phyloP scores from a whole-genome alignment of 1,140 invertebrate species.

The Drosophila azteca region DNA sequence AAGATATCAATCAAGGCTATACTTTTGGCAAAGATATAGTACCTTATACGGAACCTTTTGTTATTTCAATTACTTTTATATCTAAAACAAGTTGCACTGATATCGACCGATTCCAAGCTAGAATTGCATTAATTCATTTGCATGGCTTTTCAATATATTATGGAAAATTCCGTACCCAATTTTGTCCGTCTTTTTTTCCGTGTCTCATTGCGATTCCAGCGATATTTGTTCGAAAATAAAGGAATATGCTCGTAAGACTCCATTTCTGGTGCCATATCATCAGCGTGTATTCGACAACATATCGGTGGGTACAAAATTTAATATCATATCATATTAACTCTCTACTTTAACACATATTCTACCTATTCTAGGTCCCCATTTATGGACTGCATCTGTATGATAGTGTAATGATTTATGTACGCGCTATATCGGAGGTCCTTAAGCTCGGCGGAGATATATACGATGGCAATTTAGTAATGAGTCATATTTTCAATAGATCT shows the following conservation, averaged over 20 bases:
- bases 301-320: conserved; percentile 84
- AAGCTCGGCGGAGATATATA: conserved; percentile 87
- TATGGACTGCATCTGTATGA: conserved; percentile 95
- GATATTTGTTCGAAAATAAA: conserved; percentile 87
- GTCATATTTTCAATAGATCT: conserved; percentile 87
- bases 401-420: conserved; percentile 93
- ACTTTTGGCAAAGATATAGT: too few species aligned
- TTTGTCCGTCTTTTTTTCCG: background rate
- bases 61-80: background rate
- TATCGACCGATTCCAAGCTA: background rate
- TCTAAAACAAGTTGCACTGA: background rate
- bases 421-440: conserved; percentile 90
- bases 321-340: background rate
- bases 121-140: too few species aligned
- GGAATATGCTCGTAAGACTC: conserved; percentile 87
- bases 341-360: too few species aligned
- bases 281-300: conserved; percentile 88
- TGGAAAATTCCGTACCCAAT: background rate
- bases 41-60: too few species aligned
- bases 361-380: conserved; percentile 88
- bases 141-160: background rate
- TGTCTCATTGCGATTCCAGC: conserved; percentile 79
- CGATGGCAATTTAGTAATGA: conserved; percentile 89
- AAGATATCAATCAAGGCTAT: too few species aligned
- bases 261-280: conserved; percentile 91